Evolutionary conservation across 1,140 invertebrate genomes (phyloP).

Genomic region (Aethina tumida): DNA sequence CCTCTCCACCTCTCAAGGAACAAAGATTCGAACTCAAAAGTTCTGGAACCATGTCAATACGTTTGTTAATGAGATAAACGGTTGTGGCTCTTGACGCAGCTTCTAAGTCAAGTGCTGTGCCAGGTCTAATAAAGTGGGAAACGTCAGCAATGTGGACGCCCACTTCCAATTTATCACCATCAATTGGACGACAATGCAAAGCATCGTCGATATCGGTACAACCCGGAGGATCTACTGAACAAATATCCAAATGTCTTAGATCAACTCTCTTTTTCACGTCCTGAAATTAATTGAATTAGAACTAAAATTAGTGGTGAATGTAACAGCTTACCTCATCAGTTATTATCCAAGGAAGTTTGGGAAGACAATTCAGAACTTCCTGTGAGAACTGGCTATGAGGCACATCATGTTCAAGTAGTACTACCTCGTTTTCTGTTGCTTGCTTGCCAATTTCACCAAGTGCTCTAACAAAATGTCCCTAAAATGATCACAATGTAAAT

Average conservation of each 20-base stretch:
- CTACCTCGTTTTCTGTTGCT: constrained; percentile 89
- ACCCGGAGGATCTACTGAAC: constrained; percentile 96
- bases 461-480: constrained; percentile 83
- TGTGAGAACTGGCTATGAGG: constrained; percentile 93
- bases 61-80: constrained; percentile 81
- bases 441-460: constrained; percentile 70
- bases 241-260: constrained; percentile 76
- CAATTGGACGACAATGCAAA: constrained; percentile 73
- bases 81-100: constrained; percentile 78
- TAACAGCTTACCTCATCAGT: constrained; percentile 55
- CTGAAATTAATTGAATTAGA: constrained; percentile 38
- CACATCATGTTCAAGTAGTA: constrained; percentile 94
- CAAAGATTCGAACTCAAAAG: constrained; percentile 88
- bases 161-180: constrained; percentile 73
- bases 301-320: constrained; percentile 1
- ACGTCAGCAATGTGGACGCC: constrained; percentile 96
- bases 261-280: constrained; percentile 73
- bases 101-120: constrained; percentile 80
- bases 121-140: constrained; percentile 83
- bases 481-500: constrained; percentile 14
- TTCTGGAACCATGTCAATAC: constrained; percentile 77
- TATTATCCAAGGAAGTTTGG: constrained; percentile 82
- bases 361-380: constrained; percentile 85
- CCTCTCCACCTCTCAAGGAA: constrained; percentile 74
- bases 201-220: constrained; percentile 99